Base-by-base conservation (phyloP, 2,113 vertebrate species). In the Pelmatolapia mariae region DNA sequence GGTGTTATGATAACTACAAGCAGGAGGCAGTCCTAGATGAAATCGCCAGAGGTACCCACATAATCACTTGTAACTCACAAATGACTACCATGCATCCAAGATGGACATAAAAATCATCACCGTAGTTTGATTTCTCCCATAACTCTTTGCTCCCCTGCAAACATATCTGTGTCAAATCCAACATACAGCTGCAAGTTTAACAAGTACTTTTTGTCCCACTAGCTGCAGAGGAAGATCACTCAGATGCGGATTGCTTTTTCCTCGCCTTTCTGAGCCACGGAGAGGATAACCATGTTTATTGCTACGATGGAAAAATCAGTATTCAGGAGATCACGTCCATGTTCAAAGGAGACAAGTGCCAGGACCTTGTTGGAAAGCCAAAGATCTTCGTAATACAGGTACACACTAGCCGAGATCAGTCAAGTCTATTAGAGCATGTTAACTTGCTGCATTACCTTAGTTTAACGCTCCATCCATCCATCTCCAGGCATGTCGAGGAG, bases 301-400 rank as follows among this genome's bases (percentile, higher is more conserved):
- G 98, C 1, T 78, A 94, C 0, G 97, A 99, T 12, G 96, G 18
- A 31, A 95, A 96, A 95, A 97, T 99, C 68, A 87, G 94, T 85
- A 97, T 99, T 84, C 94, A 96, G 83, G 92, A 93, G 0, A 73
- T 99, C 84, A 97, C 97, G 1, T 84, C 94, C 61, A 90, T 96
- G 93, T 99, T 99, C 94, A 98, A 96, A 94, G 99, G 99, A 90
- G 96, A 98, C 92, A 97, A 95, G 31, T 99, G 99, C 93, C 93
- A 1, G 43, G 98, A 97, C 86, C 96, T 99, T 29, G 97, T 97
- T 13, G 98, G 99, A 26, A 99, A 99, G 91, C 98, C 99, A 1
- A 99, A 99, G 96, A 98, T 99, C 93, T 99, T 99, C 85, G 94
- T 99, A 86, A 94, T 99, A 78, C 99, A 99, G 98, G 99, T 99